Evolutionary conservation across 2,113 vertebrate species (phyloP), one percentile per base, ranked within the genome.

Genomic region (Salvelinus sp.): DNA sequence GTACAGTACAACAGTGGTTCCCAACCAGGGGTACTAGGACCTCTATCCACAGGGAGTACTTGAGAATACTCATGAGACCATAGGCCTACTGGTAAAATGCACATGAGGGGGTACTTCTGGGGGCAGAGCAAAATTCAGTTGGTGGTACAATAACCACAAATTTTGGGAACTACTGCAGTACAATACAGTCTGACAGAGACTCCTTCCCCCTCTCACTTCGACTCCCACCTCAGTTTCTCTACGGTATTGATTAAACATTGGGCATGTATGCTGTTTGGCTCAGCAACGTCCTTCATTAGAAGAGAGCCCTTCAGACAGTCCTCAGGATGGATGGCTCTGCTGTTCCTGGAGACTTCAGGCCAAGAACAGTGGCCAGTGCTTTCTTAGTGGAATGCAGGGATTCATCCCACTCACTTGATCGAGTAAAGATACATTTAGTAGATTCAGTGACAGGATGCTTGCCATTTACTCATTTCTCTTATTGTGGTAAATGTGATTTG

Each of bases 241-340:
- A 70, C 75, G 27, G 27, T 80, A 85, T 83, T 83, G 79, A 83
- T 83, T 82, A 71, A 66, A 78, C 67, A 77, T 71, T 63, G 77
- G 80, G 57, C 25, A 54, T 18, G 72, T 75, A 73, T 82, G 74
- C 77, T 75, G 75, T 79, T 73, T 76, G 70, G 50, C 74, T 78
- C 78, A 78, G 73, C 78, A 75, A 48, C 75, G 79, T 74, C 76
- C 81, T 81, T 80, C 71, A 72, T 80, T 79, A 75, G 47, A 57
- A 25, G 47, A 67, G 33, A 38, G 74, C 77, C 63, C 48, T 76
- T 30, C 47, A 66, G 58, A 62, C 76, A 57, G 9, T 23, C 44
- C 69, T 25, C 6, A 72, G 47, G 72, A 60, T 23, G 27, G 70
- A 66, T 70, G 72, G 62, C 20, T 38, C 69, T 50, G 58, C 13